phyloP scores from a whole-genome alignment of 2,888 invertebrate species.

The Quadriops clusia region DNA sequence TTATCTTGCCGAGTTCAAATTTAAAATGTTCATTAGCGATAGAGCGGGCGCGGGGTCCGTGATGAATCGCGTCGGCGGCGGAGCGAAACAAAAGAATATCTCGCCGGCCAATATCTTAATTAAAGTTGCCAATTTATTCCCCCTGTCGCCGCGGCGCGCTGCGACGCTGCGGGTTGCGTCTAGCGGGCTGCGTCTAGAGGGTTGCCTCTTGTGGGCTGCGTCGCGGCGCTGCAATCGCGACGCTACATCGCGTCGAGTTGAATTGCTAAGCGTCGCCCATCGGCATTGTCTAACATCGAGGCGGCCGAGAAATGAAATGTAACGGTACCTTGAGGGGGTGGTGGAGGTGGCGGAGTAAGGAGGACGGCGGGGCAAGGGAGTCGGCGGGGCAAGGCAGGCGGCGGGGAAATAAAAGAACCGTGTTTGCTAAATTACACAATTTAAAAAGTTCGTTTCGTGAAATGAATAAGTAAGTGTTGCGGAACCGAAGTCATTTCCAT shows the following conservation, averaged over 20 bases:
- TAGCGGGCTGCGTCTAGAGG: conserved; percentile 15
- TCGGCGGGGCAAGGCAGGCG: conserved; percentile 17
- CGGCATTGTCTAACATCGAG: conserved; percentile 16
- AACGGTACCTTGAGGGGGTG: too few species aligned
- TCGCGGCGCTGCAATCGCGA: too few species aligned
- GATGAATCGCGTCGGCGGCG: conserved; percentile 32
- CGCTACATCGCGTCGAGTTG: too few species aligned
- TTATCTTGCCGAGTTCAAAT: conserved; percentile 30
- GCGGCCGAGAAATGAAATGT: conserved; percentile 32
- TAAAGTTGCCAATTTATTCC: conserved; percentile 41
- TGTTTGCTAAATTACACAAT: conserved; percentile 37
- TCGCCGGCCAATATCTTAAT: conserved; percentile 40
- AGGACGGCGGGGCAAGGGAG: conserved; percentile 12
- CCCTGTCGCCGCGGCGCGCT: conserved; percentile 17
- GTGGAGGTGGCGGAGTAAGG: conserved; percentile 11
- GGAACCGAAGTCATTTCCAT: conserved; percentile 33
- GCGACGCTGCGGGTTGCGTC: conserved; percentile 12
- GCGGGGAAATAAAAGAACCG: conserved; percentile 29
- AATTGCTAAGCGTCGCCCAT: too few species aligned
- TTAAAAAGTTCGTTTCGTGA: conserved; percentile 40
- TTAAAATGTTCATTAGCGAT: conserved; percentile 38
- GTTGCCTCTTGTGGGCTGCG: conserved; percentile 7
- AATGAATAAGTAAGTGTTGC: conserved; percentile 38
- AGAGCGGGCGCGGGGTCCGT: conserved; percentile 30
- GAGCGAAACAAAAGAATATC: conserved; percentile 37